Conservation (phyloP, 2,888 invertebrate species). For the Thumatha senex region DNA sequence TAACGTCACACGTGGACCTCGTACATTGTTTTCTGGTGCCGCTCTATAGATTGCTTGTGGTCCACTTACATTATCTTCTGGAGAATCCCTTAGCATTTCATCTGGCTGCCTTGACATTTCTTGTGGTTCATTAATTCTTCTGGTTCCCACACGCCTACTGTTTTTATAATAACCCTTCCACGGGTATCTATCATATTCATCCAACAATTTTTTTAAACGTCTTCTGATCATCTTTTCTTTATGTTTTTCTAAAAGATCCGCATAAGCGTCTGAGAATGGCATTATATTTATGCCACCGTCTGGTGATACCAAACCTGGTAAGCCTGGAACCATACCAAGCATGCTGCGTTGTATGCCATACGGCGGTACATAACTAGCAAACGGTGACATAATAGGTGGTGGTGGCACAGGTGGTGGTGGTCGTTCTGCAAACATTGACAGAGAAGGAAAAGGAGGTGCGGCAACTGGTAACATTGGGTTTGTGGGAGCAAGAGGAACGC, state of each 20-base stretch:
- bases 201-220: slow-evolving; percentile 40
- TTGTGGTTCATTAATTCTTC: background rate
- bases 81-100: too few species aligned
- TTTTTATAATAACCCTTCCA: background rate
- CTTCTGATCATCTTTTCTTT: slow-evolving; percentile 59
- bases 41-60: too few species aligned
- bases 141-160: background rate
- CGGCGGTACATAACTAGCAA: slow-evolving; percentile 8
- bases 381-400: slow-evolving; percentile 2
- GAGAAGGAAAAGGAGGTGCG: slow-evolving; percentile 13
- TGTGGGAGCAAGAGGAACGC: slow-evolving; percentile 39
- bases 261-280: slow-evolving; percentile 69
- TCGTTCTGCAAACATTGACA: background rate
- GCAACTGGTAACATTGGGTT: slow-evolving; percentile 39
- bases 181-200: slow-evolving; percentile 6
- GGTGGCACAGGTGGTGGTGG: background rate
- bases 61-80: too few species aligned
- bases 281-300: slow-evolving; percentile 71
- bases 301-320: slow-evolving; percentile 57
- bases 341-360: slow-evolving; percentile 17
- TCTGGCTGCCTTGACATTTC: too few species aligned
- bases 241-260: slow-evolving; percentile 62
- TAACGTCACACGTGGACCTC: too few species aligned
- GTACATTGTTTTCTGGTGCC: too few species aligned
- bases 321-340: slow-evolving; percentile 59